Evolutionary conservation across 2,113 vertebrate genomes (phyloP).

Genomic region (Pyxicephalus adspersus): DNA sequence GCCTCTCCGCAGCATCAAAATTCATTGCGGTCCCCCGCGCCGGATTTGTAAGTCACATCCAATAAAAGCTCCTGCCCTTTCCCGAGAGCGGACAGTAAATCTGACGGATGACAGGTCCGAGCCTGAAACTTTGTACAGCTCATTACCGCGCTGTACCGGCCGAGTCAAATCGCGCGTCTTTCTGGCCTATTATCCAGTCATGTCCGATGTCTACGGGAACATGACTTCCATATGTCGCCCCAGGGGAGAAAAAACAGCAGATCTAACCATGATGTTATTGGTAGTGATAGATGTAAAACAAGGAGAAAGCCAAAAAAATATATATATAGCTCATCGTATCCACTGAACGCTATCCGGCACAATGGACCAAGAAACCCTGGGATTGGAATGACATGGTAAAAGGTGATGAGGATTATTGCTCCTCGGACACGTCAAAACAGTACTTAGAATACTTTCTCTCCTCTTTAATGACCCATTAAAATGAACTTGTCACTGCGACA

Average conservation of each 20-base stretch:
- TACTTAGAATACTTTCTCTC: too few relatives aligned
- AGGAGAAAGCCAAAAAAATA: conserved; percentile 1
- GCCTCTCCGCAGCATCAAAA: conserved; percentile 65
- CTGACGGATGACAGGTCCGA: conserved; percentile 41
- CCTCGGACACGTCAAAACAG: too few relatives aligned
- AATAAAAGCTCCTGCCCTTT: conserved; percentile 64
- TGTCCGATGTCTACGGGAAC: conserved; percentile 33
- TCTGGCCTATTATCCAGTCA: conserved; percentile 25
- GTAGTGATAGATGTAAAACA: conserved; percentile 31
- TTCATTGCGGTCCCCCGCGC: conserved; percentile 67
- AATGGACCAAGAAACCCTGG: not conserved
- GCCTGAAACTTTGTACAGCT: conserved; percentile 61
- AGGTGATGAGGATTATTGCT: too few relatives aligned
- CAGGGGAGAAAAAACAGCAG: not conserved
- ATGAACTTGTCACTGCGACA: not conserved
- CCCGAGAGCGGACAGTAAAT: conserved; percentile 64
- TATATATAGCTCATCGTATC: not conserved
- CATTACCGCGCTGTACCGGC: conserved; percentile 36
- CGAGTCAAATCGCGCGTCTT: not conserved
- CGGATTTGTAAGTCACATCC: conserved; percentile 69
- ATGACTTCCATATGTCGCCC: conserved; percentile 32
- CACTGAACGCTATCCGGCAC: not conserved
- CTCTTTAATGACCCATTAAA: not conserved
- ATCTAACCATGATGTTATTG: not conserved
- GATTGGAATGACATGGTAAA: too few relatives aligned